Base-by-base conservation (phyloP, 2,797 vertebrate species). In the Acanthis flammea region DNA sequence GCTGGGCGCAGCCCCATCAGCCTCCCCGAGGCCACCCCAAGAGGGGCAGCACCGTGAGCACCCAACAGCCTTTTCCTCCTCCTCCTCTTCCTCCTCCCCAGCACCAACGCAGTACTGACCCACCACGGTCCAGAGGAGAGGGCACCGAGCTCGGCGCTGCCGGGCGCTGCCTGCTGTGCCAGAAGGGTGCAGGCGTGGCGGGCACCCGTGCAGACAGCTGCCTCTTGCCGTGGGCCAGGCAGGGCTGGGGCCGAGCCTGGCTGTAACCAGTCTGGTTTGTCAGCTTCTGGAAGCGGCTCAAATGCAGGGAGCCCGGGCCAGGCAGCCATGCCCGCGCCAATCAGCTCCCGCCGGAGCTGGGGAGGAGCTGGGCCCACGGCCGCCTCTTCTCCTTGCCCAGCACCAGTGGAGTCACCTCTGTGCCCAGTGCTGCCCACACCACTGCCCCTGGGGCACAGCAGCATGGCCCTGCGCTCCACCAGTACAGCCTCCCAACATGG, bases 331-430 rank as follows among this genome's bases (percentile, higher is more conserved):
- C 79, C 51, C 17, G 55, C 72, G 1, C 93, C 96, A 82, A 90
- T 94, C 89, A 83, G 91, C 90, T 74, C 72, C 86, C 3, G 17
- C 17, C 3, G n/a, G 45, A 48, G 88, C 90, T 1, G 57, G 94
- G 96, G 95, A 74, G 93, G 96, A 86, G 96, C 92, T 48, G 87
- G 41, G 75, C 50, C 76, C 55, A 50, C 35, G 14, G 62, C 95
- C 70, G 54, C 94, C 92, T 63, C 89, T 78, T 14, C 70, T 51
- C 47, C 73, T 68, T 3, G 4, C 70, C 91, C 72, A 25, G 75
- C 48, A 27, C 45, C 12, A 54, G 7, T 0, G 42, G 45, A 80
- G 66, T 23, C 77, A 33, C 45, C 22, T 16, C 82, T 23, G 50
- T 1, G 7, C 24, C 60, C 72, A 42, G 6, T 1, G 14, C 37